Evolutionary conservation across 2,888 invertebrate species (phyloP).

Genomic region (Aphelenchoides bicaudatus): DNA sequence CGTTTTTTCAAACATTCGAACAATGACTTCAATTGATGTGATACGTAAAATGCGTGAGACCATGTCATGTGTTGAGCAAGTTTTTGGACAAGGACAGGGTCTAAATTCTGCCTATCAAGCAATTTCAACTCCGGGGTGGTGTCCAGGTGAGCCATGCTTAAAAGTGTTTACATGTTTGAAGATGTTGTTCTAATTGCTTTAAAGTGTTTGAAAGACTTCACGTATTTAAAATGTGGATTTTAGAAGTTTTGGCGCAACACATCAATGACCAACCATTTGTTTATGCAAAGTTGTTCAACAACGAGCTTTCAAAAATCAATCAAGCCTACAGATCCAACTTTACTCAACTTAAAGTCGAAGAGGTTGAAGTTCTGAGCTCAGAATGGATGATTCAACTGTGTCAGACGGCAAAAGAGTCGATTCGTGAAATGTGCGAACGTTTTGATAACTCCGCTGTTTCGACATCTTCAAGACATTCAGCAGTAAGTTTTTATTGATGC

Average conservation of each 20-base stretch:
- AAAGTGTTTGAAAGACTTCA: too few species aligned
- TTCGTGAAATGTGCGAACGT: slow-evolving; percentile 45
- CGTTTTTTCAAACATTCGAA: slow-evolving; percentile 4
- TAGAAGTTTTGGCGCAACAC: slow-evolving; percentile 24
- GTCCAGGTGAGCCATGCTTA: slow-evolving; percentile 32
- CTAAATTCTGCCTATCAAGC: slow-evolving; percentile 30
- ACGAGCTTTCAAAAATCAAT: slow-evolving; percentile 34
- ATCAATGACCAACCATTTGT: slow-evolving; percentile 31
- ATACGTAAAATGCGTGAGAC: slow-evolving; percentile 35
- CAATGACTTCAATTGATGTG: slow-evolving; percentile 36
- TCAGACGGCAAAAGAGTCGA: slow-evolving; percentile 35
- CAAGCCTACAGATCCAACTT: slow-evolving; percentile 21
- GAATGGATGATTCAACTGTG: slow-evolving; percentile 39
- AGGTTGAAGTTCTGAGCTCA: slow-evolving; percentile 23
- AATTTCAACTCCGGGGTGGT: slow-evolving; percentile 34
- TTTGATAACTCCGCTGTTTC: too few species aligned
- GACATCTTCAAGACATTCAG: too few species aligned
- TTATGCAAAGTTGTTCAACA: slow-evolving; percentile 17
- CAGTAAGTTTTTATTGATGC: too few species aligned
- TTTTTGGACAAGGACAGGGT: slow-evolving; percentile 33
- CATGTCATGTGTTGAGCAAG: slow-evolving; percentile 30
- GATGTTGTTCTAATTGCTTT: too few species aligned
- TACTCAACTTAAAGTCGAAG: neutral
- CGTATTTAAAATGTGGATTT: slow-evolving; percentile 14
- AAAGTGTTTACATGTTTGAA: too few species aligned